These are phyloP conservation scores for Pelmatolapia mariae DNA, from an alignment of 2,113 vertebrate species.

Conservation along the genomic window DNA sequence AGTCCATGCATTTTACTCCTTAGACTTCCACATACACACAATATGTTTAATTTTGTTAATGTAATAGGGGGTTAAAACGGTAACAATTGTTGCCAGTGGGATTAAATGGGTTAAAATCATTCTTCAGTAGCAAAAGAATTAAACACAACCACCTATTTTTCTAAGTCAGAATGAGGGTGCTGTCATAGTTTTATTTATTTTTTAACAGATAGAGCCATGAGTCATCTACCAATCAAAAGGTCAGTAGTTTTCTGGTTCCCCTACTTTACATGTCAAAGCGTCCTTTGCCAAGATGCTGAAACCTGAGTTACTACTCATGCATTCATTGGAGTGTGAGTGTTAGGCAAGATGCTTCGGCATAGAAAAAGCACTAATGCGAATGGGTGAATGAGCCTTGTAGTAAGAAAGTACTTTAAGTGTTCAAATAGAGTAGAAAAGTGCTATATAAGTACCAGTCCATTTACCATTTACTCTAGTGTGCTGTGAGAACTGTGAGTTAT, in stretches of 20 bases:
- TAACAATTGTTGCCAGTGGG: neutral
- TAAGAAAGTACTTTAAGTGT: neutral
- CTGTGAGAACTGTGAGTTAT: neutral
- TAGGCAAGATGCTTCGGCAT: neutral
- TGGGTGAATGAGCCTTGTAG: neutral
- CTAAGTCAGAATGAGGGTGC: neutral
- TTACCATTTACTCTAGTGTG: neutral
- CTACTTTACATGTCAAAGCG: neutral
- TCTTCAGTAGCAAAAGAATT: neutral
- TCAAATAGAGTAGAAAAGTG: neutral
- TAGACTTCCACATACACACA: neutral
- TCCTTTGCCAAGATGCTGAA: neutral
- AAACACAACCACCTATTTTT: neutral
- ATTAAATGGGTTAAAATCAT: neutral
- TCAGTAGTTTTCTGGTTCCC: neutral
- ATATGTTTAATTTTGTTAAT: neutral
- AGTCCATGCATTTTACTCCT: neutral
- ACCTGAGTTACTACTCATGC: neutral
- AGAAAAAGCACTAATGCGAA: neutral
- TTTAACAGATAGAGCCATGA: neutral
- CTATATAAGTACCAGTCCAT: neutral
- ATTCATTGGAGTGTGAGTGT: neutral
- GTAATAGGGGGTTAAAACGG: neutral
- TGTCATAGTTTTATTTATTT: neutral
- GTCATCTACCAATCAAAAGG: neutral